A percentile compares a stretch with the other conserved stretches of the same genome.
Evolutionary conservation across 1,140 invertebrate species (phyloP).

Genomic region (Notospermus geniculatus): DNA sequence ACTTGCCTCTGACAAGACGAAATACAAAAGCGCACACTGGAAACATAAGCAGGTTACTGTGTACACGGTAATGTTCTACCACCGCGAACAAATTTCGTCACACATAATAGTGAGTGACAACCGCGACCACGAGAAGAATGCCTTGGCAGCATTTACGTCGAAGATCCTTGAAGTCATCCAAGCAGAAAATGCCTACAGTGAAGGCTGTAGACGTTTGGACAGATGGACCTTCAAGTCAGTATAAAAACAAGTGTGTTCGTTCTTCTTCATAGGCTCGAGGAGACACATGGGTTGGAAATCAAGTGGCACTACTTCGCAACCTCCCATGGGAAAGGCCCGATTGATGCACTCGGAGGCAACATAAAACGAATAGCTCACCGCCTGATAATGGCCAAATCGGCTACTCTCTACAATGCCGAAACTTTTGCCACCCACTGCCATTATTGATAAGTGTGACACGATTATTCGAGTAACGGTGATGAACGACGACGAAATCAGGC

Average conservation of each 20-base stretch:
- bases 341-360: slow-evolving; percentile 12
- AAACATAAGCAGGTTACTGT: slow-evolving; percentile 12
- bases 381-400: neutral
- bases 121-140: neutral
- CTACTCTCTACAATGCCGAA: neutral
- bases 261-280: neutral
- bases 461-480: too few species aligned
- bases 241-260: slow-evolving; percentile 11
- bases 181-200: neutral
- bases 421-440: neutral
- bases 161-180: slow-evolving; percentile 4
- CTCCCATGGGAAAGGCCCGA: slow-evolving; percentile 12
- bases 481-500: too few species aligned
- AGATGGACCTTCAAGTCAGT: slow-evolving; percentile 10
- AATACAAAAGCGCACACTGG: slow-evolving; percentile 16
- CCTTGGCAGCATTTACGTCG: neutral
- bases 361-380: slow-evolving; percentile 7
- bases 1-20: slow-evolving; percentile 8
- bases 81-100: neutral
- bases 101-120: slow-evolving; percentile 9
- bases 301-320: slow-evolving; percentile 16
- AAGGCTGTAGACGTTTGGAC: slow-evolving; percentile 6
- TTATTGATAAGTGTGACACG: neutral
- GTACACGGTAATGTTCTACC: slow-evolving; percentile 1
- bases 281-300: neutral